Conservation (phyloP, 2,888 invertebrate genomes). For the Tuta absoluta region DNA sequence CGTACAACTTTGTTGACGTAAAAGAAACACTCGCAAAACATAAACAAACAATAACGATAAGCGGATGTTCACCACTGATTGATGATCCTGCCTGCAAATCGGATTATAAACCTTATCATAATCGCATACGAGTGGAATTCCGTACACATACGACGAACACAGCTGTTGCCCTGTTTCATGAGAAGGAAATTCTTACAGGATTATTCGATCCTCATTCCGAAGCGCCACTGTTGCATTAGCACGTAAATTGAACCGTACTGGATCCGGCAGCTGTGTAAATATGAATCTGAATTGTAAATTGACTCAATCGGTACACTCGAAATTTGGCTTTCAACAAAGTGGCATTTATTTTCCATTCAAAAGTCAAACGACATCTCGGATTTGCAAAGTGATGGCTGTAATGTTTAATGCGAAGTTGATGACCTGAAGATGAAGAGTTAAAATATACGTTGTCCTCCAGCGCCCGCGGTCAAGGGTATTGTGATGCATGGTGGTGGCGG, state of each 20-base stretch:
- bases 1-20: conserved; percentile 48
- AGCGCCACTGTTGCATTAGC: conserved; percentile 42
- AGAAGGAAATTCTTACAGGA: conserved; percentile 34
- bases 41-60: conserved; percentile 53
- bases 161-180: conserved; percentile 25
- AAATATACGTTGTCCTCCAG: conserved; percentile 61
- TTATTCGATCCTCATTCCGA: conserved; percentile 34
- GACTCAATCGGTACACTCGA: conserved; percentile 28
- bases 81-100: conserved; percentile 16
- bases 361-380: neutral
- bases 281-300: conserved; percentile 39
- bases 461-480: conserved; percentile 67
- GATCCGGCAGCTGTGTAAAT: conserved; percentile 43
- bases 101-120: conserved; percentile 23
- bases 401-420: conserved; percentile 50
- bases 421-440: conserved; percentile 55
- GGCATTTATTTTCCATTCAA: conserved; percentile 16
- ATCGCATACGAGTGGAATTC: neutral
- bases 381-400: conserved; percentile 1
- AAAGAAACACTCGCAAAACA: conserved; percentile 49
- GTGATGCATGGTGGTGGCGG: conserved; percentile 34
- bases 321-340: conserved; percentile 22
- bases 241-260: conserved; percentile 46
- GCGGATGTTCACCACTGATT: conserved; percentile 44
- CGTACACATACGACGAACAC: neutral